A percentile compares a stretch with the other conserved stretches of the same genome.
Evolutionary conservation across 1,140 invertebrate genomes (phyloP).

Genomic region (Drosophila erecta): DNA sequence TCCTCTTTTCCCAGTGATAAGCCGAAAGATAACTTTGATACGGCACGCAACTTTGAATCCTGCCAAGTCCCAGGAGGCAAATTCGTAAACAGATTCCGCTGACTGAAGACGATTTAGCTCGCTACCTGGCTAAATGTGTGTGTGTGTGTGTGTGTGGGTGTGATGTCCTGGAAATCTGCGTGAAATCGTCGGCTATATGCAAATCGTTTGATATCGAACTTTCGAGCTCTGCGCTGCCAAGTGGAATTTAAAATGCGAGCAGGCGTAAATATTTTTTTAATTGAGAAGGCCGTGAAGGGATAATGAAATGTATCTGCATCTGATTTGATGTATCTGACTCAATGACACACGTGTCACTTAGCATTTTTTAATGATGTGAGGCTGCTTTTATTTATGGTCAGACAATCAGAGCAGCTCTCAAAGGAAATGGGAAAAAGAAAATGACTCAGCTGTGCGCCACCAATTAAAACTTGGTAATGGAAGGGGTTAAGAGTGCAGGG

Average conservation of each 20-base stretch:
- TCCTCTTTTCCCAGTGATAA: constrained; percentile 14
- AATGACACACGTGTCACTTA: constrained; percentile 22
- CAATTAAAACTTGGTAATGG: constrained; percentile 69
- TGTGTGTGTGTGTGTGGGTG: background rate
- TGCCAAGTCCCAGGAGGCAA: constrained; percentile 39
- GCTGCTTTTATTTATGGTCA: constrained; percentile 47
- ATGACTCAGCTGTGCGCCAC: constrained; percentile 66
- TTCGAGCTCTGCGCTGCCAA: constrained; percentile 10
- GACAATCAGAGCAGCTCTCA: constrained; percentile 20
- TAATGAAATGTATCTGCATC: constrained; percentile 16
- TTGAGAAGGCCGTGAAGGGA: constrained; percentile 8
- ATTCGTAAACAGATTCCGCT: constrained; percentile 48
- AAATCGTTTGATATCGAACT: constrained; percentile 53
- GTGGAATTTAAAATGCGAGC: constrained; percentile 11
- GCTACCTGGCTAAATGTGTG: background rate
- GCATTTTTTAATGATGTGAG: constrained; percentile 60
- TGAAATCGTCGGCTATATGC: constrained; percentile 51
- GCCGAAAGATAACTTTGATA: constrained; percentile 52
- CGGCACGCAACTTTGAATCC: constrained; percentile 44
- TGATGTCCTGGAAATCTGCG: constrained; percentile 44
- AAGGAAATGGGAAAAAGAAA: constrained; percentile 40
- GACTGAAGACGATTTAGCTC: constrained; percentile 59
- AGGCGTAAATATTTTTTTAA: constrained; percentile 32
- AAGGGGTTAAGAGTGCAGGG: constrained; percentile 9
- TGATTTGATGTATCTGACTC: constrained; percentile 3